Evolutionary conservation across 2,113 vertebrate genomes (phyloP).

Genomic region (Peromyscus leucopus): DNA sequence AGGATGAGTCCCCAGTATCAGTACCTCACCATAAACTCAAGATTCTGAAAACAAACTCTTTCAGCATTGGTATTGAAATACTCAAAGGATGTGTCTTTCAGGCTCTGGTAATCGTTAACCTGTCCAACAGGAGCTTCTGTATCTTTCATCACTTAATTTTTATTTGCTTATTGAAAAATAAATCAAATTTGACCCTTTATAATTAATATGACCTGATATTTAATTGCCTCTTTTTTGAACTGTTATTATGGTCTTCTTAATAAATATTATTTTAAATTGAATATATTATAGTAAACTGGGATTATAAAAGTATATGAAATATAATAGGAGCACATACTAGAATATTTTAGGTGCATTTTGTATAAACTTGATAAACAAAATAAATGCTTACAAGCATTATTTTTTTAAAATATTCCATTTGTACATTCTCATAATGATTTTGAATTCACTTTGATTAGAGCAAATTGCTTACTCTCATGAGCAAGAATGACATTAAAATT

Average conservation of each 20-base stretch:
- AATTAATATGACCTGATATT: not conserved
- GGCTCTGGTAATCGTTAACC: not conserved
- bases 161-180: not conserved
- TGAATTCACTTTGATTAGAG: constrained; percentile 87
- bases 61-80: not conserved
- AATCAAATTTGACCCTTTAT: not conserved
- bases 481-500: constrained; percentile 84
- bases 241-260: not conserved
- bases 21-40: not conserved
- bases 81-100: not conserved
- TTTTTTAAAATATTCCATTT: constrained; percentile 84
- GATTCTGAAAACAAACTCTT: not conserved
- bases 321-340: constrained; percentile 50
- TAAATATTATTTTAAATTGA: constrained; percentile 24
- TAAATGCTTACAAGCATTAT: constrained; percentile 63
- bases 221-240: not conserved
- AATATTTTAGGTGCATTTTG: constrained; percentile 66
- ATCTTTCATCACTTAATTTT: not conserved
- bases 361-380: constrained; percentile 67
- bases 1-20: not conserved
- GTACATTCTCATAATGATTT: constrained; percentile 86
- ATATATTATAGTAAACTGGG: constrained; percentile 2
- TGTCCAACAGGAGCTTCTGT: not conserved
- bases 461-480: constrained; percentile 83
- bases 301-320: constrained; percentile 48